Conservation (phyloP, 2,888 invertebrate genomes). For the Epirrhoe alternata region DNA sequence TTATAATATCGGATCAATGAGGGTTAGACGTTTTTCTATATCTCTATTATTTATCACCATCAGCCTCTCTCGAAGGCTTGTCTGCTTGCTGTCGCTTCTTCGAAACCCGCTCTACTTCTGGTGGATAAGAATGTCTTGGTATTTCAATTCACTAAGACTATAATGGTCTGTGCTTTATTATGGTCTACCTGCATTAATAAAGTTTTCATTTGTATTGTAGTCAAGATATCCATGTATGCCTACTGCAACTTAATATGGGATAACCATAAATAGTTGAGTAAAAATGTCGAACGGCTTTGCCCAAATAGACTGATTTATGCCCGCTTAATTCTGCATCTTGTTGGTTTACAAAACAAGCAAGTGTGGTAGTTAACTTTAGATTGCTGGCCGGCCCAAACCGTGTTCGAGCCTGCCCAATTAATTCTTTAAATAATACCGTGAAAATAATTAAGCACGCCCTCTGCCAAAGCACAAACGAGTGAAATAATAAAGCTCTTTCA, state of each 20-base stretch:
- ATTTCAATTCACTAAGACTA: too few relatives aligned
- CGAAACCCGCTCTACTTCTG: too few relatives aligned
- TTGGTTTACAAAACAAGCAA: constrained; percentile 26
- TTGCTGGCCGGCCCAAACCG: constrained; percentile 29
- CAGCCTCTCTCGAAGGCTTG: neutral
- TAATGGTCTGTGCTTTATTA: too few relatives aligned
- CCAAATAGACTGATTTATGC: constrained; percentile 6
- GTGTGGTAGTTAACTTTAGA: constrained; percentile 22
- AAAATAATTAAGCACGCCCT: constrained; percentile 13
- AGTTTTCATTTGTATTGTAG: too few relatives aligned
- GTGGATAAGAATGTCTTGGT: too few relatives aligned
- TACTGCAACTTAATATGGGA: too few relatives aligned
- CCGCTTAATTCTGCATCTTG: neutral
- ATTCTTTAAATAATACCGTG: constrained; percentile 27
- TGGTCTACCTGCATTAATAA: too few relatives aligned
- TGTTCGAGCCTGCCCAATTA: constrained; percentile 34
- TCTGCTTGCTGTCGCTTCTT: neutral
- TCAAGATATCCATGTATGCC: too few relatives aligned
- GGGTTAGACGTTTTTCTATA: too few relatives aligned
- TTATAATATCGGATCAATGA: too few relatives aligned
- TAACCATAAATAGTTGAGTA: neutral
- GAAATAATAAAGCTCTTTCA: neutral
- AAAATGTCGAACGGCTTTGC: neutral
- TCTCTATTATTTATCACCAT: too few relatives aligned
- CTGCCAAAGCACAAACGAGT: constrained; percentile 2